A percentile compares a stretch with the other conserved stretches of the same genome.
phyloP scores from a whole-genome alignment of 2,113 vertebrate species.

The Hucho hucho region DNA sequence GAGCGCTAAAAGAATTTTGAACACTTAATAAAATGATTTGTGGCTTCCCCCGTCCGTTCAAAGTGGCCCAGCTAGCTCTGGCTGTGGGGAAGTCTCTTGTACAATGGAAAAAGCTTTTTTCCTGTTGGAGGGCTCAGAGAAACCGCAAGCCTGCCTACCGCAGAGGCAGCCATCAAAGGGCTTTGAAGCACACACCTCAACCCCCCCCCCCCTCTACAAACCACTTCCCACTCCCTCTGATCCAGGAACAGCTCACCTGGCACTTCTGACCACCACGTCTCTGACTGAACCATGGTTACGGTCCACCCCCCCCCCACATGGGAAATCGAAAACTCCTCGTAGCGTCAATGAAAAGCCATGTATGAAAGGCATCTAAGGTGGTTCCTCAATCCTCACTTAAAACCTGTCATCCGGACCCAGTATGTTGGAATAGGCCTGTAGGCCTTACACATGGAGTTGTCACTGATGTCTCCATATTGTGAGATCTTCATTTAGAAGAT shows the following conservation, averaged over 20 bases:
- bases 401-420: too few relatives aligned
- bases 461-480: neutral
- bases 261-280: conserved; percentile 19
- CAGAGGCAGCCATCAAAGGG: conserved; percentile 57
- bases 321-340: too few relatives aligned
- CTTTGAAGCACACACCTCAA: conserved; percentile 47
- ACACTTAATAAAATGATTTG: conserved; percentile 75
- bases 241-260: conserved; percentile 47
- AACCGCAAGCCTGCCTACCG: conserved; percentile 63
- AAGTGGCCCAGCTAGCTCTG: conserved; percentile 51
- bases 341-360: too few relatives aligned
- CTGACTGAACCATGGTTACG: conserved; percentile 32
- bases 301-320: conserved; percentile 1
- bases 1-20: conserved; percentile 51
- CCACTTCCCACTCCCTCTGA: conserved; percentile 50
- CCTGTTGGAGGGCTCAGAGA: conserved; percentile 57
- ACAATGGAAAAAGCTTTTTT: conserved; percentile 66
- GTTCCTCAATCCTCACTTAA: too few relatives aligned
- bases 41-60: conserved; percentile 64
- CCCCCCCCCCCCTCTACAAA: conserved; percentile 26
- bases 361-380: too few relatives aligned
- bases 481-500: neutral
- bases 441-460: neutral
- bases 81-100: conserved; percentile 60
- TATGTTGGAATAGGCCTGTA: too few relatives aligned